A percentile compares a stretch with the other conserved stretches of the same genome.
These are phyloP conservation scores for Eurystomus gularis DNA, from an alignment of 2,113 vertebrate species.

Conservation along the genomic window DNA sequence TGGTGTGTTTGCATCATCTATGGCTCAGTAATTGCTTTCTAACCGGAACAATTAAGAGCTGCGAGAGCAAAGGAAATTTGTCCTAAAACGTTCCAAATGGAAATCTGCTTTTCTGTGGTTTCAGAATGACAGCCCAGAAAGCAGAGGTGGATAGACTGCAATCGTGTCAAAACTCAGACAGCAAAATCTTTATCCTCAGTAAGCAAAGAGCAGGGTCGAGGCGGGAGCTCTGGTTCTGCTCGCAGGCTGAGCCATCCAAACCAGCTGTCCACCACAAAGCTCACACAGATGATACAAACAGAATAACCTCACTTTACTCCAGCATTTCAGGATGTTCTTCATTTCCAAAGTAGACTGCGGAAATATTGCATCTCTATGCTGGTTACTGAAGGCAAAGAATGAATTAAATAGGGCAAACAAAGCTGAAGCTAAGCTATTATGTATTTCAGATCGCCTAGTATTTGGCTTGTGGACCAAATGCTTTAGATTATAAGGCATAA, in stretches of 20 bases:
- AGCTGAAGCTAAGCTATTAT: slow-evolving; percentile 55
- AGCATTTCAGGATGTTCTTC: not conserved
- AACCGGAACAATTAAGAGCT: not conserved
- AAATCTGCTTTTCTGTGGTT: slow-evolving; percentile 21
- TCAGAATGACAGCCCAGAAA: not conserved
- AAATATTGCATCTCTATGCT: not conserved
- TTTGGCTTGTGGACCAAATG: slow-evolving; percentile 50
- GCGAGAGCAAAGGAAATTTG: not conserved
- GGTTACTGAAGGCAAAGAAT: not conserved
- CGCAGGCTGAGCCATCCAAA: not conserved
- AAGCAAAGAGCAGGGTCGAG: not conserved
- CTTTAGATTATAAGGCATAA: slow-evolving; percentile 65
- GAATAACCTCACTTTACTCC: not conserved
- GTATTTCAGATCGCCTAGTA: slow-evolving; percentile 45
- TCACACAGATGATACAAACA: not conserved
- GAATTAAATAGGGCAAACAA: slow-evolving; percentile 61
- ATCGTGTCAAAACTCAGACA: not conserved
- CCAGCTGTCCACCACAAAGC: not conserved
- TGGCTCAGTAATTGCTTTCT: not conserved
- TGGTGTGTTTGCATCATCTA: rapidly evolving
- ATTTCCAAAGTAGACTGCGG: not conserved
- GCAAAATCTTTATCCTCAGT: not conserved
- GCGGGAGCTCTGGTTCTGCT: not conserved
- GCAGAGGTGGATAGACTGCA: not conserved
- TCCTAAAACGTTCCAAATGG: slow-evolving; percentile 2